phyloP scores from a whole-genome alignment of 2,888 invertebrate species.

The Argyra leucocephala region DNA sequence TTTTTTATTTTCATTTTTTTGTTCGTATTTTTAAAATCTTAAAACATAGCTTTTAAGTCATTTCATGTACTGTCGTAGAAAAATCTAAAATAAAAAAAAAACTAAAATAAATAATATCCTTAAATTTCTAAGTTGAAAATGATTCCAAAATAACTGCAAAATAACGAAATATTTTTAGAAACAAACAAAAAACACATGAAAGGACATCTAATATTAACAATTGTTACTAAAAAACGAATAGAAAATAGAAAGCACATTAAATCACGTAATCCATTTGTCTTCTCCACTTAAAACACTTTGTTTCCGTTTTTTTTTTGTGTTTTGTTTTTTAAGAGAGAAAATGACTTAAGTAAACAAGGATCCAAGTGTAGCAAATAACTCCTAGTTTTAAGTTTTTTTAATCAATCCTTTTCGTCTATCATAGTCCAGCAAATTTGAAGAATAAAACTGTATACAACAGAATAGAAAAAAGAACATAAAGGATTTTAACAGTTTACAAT shows the following conservation, averaged over 20 bases:
- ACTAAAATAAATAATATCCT: too few species aligned
- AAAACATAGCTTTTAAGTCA: too few species aligned
- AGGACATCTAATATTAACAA: neutral
- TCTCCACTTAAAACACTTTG: constrained; percentile 30
- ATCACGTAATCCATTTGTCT: constrained; percentile 40
- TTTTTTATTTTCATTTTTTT: too few species aligned
- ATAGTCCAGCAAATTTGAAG: neutral
- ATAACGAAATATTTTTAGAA: neutral
- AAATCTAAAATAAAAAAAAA: too few species aligned
- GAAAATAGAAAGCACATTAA: constrained; percentile 34
- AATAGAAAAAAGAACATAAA: neutral
- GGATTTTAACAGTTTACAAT: neutral
- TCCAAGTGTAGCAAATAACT: constrained; percentile 1
- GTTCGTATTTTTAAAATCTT: too few species aligned
- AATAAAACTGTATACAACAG: neutral
- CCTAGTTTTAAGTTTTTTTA: neutral
- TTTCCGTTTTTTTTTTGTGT: neutral
- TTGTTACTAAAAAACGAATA: neutral
- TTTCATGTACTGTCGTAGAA: too few species aligned
- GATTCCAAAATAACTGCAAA: too few species aligned
- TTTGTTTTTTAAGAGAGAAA: neutral
- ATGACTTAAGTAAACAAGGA: neutral
- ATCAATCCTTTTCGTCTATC: constrained; percentile 11
- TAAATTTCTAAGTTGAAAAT: too few species aligned
- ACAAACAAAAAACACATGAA: neutral